These are phyloP conservation scores for Conops quadrifasciatus DNA, from an alignment of 2,888 invertebrate species.

Conservation along the genomic window DNA sequence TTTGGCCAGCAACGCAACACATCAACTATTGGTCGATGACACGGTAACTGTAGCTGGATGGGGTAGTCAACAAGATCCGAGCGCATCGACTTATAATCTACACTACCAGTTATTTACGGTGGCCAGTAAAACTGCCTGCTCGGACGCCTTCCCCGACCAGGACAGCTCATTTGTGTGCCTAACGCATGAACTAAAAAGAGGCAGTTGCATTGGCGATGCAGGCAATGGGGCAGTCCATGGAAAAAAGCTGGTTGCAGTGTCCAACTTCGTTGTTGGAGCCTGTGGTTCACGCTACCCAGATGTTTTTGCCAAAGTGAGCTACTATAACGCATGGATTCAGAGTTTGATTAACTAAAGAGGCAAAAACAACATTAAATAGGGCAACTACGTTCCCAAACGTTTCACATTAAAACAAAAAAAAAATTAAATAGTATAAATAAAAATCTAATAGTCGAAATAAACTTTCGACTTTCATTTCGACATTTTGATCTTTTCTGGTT, in stretches of 20 bases:
- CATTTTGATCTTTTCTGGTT: no score
- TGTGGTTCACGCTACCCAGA: constrained; percentile 59
- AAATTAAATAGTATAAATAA: no score
- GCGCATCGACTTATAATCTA: constrained; percentile 50
- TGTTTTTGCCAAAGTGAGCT: constrained; percentile 49
- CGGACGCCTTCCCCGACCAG: constrained; percentile 48
- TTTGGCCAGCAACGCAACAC: constrained; percentile 41
- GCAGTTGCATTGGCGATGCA: constrained; percentile 60
- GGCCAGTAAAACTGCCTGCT: constrained; percentile 46
- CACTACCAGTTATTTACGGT: constrained; percentile 45
- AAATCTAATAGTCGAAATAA: no score
- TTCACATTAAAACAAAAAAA: no score
- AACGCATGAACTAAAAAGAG: constrained; percentile 52
- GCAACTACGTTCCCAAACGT: no score
- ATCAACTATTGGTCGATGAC: constrained; percentile 46
- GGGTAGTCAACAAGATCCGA: constrained; percentile 51
- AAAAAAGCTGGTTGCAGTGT: constrained; percentile 52
- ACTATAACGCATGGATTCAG: constrained; percentile 40
- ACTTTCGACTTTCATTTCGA: no score
- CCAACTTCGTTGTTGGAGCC: constrained; percentile 55
- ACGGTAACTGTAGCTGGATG: constrained; percentile 58
- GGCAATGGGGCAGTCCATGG: constrained; percentile 56
- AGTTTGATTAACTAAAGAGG: neutral
- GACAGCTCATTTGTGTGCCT: constrained; percentile 53
- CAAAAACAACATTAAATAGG: neutral